Conservation (phyloP, 2,113 vertebrate genomes). For the Chloroceryle aenea region DNA sequence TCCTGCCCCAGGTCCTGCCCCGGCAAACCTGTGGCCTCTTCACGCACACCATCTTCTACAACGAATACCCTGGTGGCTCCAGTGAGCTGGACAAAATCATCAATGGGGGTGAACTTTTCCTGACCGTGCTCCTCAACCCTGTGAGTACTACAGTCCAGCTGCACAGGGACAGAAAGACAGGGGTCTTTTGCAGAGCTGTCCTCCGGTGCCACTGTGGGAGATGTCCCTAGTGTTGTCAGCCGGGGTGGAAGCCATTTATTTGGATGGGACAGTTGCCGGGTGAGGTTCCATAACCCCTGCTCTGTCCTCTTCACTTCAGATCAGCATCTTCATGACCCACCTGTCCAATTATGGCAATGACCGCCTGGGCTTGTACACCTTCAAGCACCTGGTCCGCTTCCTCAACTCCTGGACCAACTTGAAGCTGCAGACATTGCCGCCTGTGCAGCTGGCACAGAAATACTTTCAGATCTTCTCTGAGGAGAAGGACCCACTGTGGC, state of each 20-base stretch:
- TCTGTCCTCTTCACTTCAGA: constrained; percentile 71
- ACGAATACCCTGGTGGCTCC: constrained; percentile 93
- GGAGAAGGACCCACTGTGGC: constrained; percentile 97
- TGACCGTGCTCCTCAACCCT: constrained; percentile 94
- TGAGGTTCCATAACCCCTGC: not conserved
- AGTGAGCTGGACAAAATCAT: constrained; percentile 97
- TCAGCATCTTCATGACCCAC: constrained; percentile 99
- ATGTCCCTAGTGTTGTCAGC: fast-evolving
- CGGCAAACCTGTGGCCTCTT: constrained; percentile 97
- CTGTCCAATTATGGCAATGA: constrained; percentile 97
- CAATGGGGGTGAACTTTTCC: constrained; percentile 95
- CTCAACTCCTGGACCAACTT: constrained; percentile 95
- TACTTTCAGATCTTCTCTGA: constrained; percentile 97
- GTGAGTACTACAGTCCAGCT: constrained; percentile 74
- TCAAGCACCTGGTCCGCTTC: constrained; percentile 92
- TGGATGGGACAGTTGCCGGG: not conserved
- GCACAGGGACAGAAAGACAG: fast-evolving
- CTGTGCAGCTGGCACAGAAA: constrained; percentile 91
- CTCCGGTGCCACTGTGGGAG: fast-evolving
- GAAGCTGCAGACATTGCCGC: constrained; percentile 92
- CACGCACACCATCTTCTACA: constrained; percentile 99
- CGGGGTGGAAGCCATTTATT: not conserved
- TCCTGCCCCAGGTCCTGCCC: constrained; percentile 86
- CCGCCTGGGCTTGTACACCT: constrained; percentile 95
- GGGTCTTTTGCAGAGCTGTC: not conserved